Base-by-base conservation (phyloP, 2,113 vertebrate species). In the Python bivittatus region DNA sequence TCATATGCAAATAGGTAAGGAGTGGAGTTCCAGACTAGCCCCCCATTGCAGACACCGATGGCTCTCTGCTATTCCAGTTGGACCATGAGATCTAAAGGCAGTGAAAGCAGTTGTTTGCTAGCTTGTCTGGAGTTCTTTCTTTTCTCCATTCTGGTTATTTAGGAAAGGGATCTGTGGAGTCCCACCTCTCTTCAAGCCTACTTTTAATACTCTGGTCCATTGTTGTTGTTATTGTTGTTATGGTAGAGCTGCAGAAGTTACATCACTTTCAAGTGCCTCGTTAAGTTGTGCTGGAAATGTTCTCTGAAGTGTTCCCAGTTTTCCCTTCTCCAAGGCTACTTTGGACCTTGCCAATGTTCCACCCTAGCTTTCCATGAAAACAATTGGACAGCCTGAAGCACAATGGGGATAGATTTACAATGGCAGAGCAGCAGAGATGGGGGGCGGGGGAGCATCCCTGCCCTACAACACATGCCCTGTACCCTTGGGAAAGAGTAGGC, bases 271-370 rank as follows among this genome's bases (percentile, higher is more conserved):
- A 72, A 13, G 38, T 60, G n/a, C 42, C 83, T 57, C 57, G 83
- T 88, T 53, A 53, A 84, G 52, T 53, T 52, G 33, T 29, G 44
- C 86, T 60, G n/a, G 68, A 88, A 88, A 38, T 84, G 56, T 92
- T 48, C 68, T 61, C 72, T 92, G 42, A 92, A 88, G 72, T 89
- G 72, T 53, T 89, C 86, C 68, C 44, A 88, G 44, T 23, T 89
- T 53, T 7, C 13, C 72, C 54, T 38, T 89, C n/a, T n/a, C 22
- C 72, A 60, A 53, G 72, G 44, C n/a, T 61, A 23, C 22, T 20
- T 44, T 54, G 29, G 42, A 53, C 44, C 22, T 53, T 92, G 91
- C 91, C 85, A 87, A 56, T 20, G 48, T 56, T 87, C 85, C 52
- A 68, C 23, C 85, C 91, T 53, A 56, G 53, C n/a, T 72, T 68